Base-by-base conservation (phyloP, 1,140 invertebrate species). In the Maniola jurtina region DNA sequence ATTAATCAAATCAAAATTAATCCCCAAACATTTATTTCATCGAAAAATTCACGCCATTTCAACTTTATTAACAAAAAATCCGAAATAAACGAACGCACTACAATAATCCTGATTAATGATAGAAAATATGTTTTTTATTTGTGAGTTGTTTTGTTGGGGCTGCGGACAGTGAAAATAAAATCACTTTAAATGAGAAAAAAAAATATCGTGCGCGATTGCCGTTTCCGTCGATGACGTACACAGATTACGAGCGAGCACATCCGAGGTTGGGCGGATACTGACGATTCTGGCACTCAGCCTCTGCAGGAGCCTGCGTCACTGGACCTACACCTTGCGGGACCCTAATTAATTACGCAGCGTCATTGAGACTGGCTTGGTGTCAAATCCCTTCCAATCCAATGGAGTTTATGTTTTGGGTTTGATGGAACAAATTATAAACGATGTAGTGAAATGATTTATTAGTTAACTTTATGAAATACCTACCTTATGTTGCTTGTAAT, bases 281-380 rank as follows among this genome's bases (percentile, higher is more conserved):
- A 57, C 52, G 52, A 55, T 34, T 55, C 55, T 57, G 55, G 55
- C 36, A 40, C 40, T 38, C 13, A 14, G 69, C 76, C 63, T 77
- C 79, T 85, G 82, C 86, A 86, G 84, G 83, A 86, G 83, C 74
- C 81, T 88, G 83, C 86, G 86, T 88, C 86, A 86, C 72, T 81
- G 81, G 79, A 82, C 80, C 83, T 75, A 77, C 85, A 83, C 84
- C 83, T 86, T 86, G 79, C 70, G 80, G 80, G 77, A 80, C 83
- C 81, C 83, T 83, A 84, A 86, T 88, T 86, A 84, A 88, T 88
- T 80, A 81, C 76, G 74, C 74, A 76, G 75, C 72, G 73, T 81
- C 77, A 82, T 77, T 72, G 66, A 73, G 73, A 83, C 77, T 70
- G 71, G 76, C 76, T 77, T 66, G 67, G 77, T 75, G 69, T 76